Conservation (phyloP, 2,888 invertebrate species). For the Orchesellides sinensis region DNA sequence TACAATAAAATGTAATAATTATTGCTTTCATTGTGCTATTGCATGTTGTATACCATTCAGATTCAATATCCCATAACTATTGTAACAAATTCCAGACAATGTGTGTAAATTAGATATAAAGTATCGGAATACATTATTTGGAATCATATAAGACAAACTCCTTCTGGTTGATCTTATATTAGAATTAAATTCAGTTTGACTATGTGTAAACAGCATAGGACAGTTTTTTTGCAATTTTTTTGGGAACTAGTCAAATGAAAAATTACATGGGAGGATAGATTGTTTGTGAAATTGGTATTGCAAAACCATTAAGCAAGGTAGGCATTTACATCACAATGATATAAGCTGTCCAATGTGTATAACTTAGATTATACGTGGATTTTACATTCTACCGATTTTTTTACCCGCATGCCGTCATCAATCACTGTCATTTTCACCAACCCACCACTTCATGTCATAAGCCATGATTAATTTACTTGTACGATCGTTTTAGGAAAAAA, state of each 20-base stretch:
- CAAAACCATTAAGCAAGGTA: conserved; percentile 35
- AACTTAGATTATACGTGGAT: neutral
- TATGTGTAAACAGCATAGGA: no score
- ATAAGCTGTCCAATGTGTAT: neutral
- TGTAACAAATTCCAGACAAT: no score
- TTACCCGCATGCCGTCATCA: conserved; percentile 47
- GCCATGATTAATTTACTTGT: conserved; percentile 61
- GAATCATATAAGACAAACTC: conserved; percentile 6
- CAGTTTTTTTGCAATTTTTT: no score
- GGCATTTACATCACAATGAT: neutral
- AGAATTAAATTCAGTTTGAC: no score
- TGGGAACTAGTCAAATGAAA: conserved; percentile 29
- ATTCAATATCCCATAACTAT: neutral
- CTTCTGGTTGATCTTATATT: no score
- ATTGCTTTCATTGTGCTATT: conserved; percentile 42
- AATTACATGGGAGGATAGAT: conserved; percentile 30
- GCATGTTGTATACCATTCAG: no score
- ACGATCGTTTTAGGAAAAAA: conserved; percentile 42
- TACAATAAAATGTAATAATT: conserved; percentile 24
- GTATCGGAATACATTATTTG: conserved; percentile 21
- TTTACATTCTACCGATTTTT: conserved; percentile 32
- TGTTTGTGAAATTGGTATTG: no score
- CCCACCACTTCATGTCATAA: conserved; percentile 59
- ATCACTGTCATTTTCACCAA: conserved; percentile 66
- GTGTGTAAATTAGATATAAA: no score